Percentiles rank a stretch among this genome's conserved stretches.
phyloP scores from a whole-genome alignment of 2,888 invertebrate genomes.

The Agrilus mali region DNA sequence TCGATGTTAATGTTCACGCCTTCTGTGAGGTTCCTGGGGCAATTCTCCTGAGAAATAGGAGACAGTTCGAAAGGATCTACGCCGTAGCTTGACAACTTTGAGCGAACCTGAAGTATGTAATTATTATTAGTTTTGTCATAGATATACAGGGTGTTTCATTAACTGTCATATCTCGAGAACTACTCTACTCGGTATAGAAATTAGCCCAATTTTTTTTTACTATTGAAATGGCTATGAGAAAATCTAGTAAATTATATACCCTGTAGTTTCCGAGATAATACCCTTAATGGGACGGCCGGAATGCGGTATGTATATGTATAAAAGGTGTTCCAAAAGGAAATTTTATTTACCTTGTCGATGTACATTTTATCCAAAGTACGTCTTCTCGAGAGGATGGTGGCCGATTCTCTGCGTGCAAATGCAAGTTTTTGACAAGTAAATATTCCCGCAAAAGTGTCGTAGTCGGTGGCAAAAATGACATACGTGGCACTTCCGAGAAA shows the following conservation, averaged over 20 bases:
- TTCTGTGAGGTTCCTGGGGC: conserved; percentile 48
- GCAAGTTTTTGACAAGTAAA: conserved; percentile 69
- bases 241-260: no score
- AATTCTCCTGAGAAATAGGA: conserved; percentile 57
- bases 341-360: conserved; percentile 47
- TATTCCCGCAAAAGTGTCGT: conserved; percentile 58
- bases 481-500: conserved; percentile 64
- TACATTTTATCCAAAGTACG: conserved; percentile 58
- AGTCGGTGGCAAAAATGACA: conserved; percentile 63
- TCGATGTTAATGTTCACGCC: conserved; percentile 60
- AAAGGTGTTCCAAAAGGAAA: not conserved
- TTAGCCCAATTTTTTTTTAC: no score
- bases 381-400: conserved; percentile 66
- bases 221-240: no score
- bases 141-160: no score
- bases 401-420: conserved; percentile 64
- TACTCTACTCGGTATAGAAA: no score
- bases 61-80: conserved; percentile 69
- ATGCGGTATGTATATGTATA: not conserved
- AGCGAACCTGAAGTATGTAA: conserved; percentile 46
- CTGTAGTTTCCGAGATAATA: no score
- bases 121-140: no score
- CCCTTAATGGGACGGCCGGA: no score
- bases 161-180: no score
- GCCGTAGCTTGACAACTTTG: conserved; percentile 46